A percentile compares a stretch with the other conserved stretches of the same genome.
These are phyloP conservation scores for Corydoras sp. DNA, from an alignment of 2,113 vertebrate species.

Conservation along the genomic window DNA sequence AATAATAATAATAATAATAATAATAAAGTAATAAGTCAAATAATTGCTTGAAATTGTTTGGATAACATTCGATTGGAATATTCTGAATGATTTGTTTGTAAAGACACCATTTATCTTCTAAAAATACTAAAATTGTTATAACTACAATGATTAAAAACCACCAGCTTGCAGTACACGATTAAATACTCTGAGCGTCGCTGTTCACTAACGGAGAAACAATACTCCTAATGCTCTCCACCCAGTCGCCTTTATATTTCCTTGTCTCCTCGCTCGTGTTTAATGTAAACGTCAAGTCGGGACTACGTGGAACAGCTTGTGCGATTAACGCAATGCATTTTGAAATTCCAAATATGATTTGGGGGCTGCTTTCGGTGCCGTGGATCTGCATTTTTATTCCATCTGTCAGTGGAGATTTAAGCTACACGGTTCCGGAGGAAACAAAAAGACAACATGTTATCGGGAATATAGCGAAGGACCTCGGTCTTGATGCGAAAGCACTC, in stretches of 20 bases:
- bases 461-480: constrained; percentile 39
- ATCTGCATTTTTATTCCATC: constrained; percentile 13
- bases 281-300: not conserved
- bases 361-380: constrained; percentile 11
- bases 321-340: not conserved
- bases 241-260: constrained; percentile 12
- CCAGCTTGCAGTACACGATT: constrained; percentile 5
- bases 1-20: too few relatives aligned
- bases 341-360: not conserved
- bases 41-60: too few relatives aligned
- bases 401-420: constrained; percentile 35
- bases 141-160: too few relatives aligned
- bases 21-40: too few relatives aligned
- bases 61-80: too few relatives aligned
- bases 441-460: constrained; percentile 35
- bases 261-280: not conserved
- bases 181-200: constrained; percentile 37
- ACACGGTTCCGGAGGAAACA: constrained; percentile 39
- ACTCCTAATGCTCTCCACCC: not conserved
- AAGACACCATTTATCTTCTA: too few relatives aligned
- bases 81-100: too few relatives aligned
- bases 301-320: too few relatives aligned
- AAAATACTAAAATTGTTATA: too few relatives aligned
- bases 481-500: not conserved
- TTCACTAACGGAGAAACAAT: constrained; percentile 13